phyloP scores from a whole-genome alignment of 2,113 vertebrate species.

The Calonectris borealis region DNA sequence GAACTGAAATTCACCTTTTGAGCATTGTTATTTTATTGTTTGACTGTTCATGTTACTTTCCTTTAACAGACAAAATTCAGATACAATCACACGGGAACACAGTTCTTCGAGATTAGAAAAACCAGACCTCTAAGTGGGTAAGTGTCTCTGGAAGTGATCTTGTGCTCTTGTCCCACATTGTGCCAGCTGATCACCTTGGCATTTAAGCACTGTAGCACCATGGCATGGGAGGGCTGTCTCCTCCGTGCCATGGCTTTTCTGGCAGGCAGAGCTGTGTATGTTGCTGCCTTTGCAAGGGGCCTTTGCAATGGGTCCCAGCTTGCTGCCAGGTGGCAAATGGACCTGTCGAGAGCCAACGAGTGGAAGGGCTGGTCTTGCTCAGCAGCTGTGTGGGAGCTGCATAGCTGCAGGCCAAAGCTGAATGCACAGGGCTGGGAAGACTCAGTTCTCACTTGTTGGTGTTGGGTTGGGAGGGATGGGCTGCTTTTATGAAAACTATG shows the following conservation, averaged over 20 bases:
- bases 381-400: background rate
- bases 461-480: background rate
- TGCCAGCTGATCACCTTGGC: background rate
- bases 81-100: slow-evolving; percentile 98
- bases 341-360: rapidly evolving
- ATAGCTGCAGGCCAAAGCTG: background rate
- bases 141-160: slow-evolving; percentile 45
- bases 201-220: background rate
- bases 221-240: background rate
- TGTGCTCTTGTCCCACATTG: background rate
- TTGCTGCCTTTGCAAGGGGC: background rate
- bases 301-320: background rate
- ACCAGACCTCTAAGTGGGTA: slow-evolving; percentile 93
- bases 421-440: background rate
- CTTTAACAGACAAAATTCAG: slow-evolving; percentile 78
- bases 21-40: background rate
- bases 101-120: slow-evolving; percentile 98
- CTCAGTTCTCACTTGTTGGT: background rate
- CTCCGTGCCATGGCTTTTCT: background rate
- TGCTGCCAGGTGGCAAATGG: background rate
- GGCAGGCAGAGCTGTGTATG: background rate
- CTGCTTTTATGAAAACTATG: background rate
- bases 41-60: slow-evolving; percentile 28
- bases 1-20: background rate
- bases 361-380: background rate